Evolutionary conservation across 2,888 invertebrate species (phyloP).

Genomic region (Ectemnius continuus): DNA sequence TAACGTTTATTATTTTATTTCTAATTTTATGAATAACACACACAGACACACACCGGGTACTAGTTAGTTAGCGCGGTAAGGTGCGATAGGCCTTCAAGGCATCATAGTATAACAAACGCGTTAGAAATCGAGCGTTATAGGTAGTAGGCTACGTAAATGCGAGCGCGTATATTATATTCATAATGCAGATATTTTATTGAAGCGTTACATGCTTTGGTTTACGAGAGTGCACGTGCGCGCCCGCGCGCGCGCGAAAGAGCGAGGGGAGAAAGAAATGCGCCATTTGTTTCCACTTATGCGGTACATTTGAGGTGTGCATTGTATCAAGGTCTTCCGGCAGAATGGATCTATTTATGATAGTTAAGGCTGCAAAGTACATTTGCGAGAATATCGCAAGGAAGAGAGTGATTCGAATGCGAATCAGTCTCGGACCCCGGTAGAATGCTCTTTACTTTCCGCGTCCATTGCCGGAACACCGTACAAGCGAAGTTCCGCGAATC

Average conservation of each 20-base stretch:
- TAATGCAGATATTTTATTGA: slow-evolving; percentile 67
- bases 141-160: slow-evolving; percentile 44
- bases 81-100: slow-evolving; percentile 64
- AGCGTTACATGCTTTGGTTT: slow-evolving; percentile 46
- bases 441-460: background rate
- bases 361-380: slow-evolving; percentile 34
- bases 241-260: background rate
- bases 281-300: slow-evolving; percentile 27
- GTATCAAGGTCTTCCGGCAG: slow-evolving; percentile 25
- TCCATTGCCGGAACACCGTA: slow-evolving; percentile 18
- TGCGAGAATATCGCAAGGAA: background rate
- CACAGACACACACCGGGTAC: slow-evolving; percentile 64
- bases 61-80: slow-evolving; percentile 67
- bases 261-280: slow-evolving; percentile 9
- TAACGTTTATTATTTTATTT: slow-evolving; percentile 71
- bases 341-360: slow-evolving; percentile 33
- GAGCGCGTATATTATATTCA: slow-evolving; percentile 60
- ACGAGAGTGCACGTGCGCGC: too few relatives aligned
- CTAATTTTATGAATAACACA: slow-evolving; percentile 68
- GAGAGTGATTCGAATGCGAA: background rate
- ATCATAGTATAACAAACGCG: slow-evolving; percentile 35
- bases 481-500: slow-evolving; percentile 12
- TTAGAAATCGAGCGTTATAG: slow-evolving; percentile 28
- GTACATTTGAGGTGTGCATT: background rate
- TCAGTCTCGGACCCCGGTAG: background rate